Percentiles rank a stretch among this genome's conserved stretches.
Conservation (phyloP, 1,140 invertebrate species). For the Bombus confusus region DNA sequence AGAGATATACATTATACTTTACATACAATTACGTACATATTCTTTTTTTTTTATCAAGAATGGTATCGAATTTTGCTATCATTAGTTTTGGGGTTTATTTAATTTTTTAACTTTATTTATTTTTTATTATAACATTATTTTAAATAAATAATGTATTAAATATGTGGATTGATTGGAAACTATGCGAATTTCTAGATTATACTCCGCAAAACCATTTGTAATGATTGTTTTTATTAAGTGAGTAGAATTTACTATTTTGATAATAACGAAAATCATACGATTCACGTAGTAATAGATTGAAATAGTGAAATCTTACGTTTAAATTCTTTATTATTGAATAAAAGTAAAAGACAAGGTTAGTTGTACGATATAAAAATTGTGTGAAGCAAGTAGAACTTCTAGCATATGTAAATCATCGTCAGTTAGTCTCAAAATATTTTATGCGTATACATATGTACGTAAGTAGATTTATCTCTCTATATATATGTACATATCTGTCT, state of each 20-base stretch:
- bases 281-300: background rate
- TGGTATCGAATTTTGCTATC: background rate
- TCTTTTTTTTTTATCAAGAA: background rate
- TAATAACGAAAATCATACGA: background rate
- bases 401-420: background rate
- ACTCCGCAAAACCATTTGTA: too few species aligned
- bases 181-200: background rate
- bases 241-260: background rate
- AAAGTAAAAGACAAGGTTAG: background rate
- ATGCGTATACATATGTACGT: too few species aligned
- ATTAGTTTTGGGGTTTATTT: background rate
- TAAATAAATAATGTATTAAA: background rate
- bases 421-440: background rate
- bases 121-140: background rate
- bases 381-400: background rate
- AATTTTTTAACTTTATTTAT: background rate
- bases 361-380: background rate
- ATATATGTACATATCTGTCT: too few species aligned
- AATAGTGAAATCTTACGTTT: background rate
- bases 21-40: background rate
- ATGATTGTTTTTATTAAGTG: too few species aligned
- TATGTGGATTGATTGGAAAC: background rate
- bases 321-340: background rate
- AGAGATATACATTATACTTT: background rate
- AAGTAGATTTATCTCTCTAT: too few species aligned